Conservation (phyloP, 2,888 invertebrate species). For the Lasioglossum morio region DNA sequence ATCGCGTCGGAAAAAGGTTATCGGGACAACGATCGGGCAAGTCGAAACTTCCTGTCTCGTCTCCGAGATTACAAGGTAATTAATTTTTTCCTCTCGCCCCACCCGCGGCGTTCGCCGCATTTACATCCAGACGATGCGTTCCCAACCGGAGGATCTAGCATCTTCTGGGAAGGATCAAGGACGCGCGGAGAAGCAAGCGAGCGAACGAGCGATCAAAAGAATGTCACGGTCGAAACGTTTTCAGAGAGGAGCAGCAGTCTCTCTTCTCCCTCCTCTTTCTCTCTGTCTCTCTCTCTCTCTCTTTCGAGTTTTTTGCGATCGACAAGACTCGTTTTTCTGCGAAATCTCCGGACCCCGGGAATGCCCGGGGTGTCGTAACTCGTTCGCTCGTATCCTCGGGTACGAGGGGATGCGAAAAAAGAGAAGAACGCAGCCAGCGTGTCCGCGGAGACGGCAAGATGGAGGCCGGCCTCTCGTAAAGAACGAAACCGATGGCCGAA, state of each 20-base stretch:
- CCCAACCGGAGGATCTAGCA: conserved; percentile 45
- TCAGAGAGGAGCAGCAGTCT: background rate
- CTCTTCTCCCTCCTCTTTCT: background rate
- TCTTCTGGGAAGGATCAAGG: conserved; percentile 69
- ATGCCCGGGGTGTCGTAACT: conserved; percentile 59
- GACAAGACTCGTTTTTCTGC: conserved; percentile 54
- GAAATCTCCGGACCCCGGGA: conserved; percentile 44
- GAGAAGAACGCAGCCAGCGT: conserved; percentile 7
- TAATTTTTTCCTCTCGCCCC: background rate
- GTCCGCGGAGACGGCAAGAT: conserved; percentile 8
- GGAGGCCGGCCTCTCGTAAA: conserved; percentile 63
- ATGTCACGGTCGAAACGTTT: conserved; percentile 61
- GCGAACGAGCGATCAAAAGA: conserved; percentile 41
- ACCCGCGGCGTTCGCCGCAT: background rate
- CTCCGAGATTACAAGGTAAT: conserved; percentile 14
- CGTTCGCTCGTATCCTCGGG: conserved; percentile 32
- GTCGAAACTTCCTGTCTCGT: conserved; percentile 57
- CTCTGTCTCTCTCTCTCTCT: background rate
- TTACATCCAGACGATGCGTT: conserved; percentile 32
- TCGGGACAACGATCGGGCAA: conserved; percentile 52
- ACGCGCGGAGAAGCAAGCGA: conserved; percentile 25
- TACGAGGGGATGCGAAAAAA: conserved; percentile 35
- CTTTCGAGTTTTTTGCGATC: conserved; percentile 18
- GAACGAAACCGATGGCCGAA: conserved; percentile 57
- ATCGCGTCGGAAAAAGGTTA: conserved; percentile 49